Percentiles rank a stretch among this genome's conserved stretches.
phyloP scores from a whole-genome alignment of 2,797 vertebrate species.

The Tadarida brasiliensis region DNA sequence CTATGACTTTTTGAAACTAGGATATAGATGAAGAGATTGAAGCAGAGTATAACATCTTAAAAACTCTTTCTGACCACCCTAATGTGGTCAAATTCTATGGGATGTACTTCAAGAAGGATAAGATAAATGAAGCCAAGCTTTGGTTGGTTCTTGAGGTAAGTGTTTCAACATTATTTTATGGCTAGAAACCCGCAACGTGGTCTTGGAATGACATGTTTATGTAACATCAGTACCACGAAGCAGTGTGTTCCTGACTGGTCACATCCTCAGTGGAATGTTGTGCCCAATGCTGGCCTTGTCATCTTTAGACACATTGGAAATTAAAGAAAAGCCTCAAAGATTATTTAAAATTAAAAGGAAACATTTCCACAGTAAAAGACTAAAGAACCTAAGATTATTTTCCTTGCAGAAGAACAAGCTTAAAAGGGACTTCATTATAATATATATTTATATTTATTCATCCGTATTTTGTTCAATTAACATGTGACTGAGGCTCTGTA shows the following conservation, averaged over 20 bases:
- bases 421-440: conserved; percentile 44
- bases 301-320: neutral
- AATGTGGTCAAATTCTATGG: conserved; percentile 99
- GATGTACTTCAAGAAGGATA: conserved; percentile 98
- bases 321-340: neutral
- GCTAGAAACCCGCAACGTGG: neutral
- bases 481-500: neutral
- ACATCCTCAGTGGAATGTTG: neutral
- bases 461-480: conserved; percentile 19
- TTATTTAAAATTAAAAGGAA: conserved; percentile 42
- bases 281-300: neutral
- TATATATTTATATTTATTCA: conserved; percentile 59
- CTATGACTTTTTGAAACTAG: conserved; percentile 84
- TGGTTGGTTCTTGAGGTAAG: conserved; percentile 98
- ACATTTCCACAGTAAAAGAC: neutral
- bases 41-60: conserved; percentile 98
- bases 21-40: conserved; percentile 99
- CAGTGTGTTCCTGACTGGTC: neutral
- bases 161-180: neutral
- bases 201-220: neutral
- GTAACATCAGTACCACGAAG: neutral
- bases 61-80: conserved; percentile 95
- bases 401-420: neutral
- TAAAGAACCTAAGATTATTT: conserved; percentile 33
- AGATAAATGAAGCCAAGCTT: conserved; percentile 95